phyloP scores from a whole-genome alignment of 2,797 vertebrate species.

The Clarias platycephalus region DNA sequence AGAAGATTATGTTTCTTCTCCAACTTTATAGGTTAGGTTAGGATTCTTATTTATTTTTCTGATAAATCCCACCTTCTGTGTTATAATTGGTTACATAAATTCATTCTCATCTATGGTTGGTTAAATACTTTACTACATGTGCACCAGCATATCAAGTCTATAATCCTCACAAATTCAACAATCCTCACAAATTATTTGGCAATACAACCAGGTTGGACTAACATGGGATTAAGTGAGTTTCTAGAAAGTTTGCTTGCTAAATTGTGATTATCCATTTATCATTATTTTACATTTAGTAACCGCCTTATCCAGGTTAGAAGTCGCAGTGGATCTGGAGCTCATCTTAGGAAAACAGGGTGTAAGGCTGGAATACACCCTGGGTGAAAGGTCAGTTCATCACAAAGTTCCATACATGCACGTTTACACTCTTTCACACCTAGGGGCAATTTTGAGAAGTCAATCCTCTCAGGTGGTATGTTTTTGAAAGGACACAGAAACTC shows the following conservation, averaged over 20 bases:
- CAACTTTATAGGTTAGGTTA: no score
- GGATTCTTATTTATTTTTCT: no score
- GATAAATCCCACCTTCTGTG: no score
- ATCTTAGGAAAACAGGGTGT: not conserved
- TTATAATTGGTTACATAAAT: no score
- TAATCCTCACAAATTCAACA: no score
- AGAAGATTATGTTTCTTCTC: no score
- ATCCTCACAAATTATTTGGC: not conserved
- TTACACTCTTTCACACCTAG: not conserved
- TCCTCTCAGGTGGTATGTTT: not conserved
- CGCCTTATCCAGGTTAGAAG: not conserved
- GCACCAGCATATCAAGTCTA: no score
- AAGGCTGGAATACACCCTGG: not conserved
- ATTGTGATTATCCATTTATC: not conserved
- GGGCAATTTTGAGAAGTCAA: not conserved
- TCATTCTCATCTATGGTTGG: no score
- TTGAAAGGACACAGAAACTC: not conserved
- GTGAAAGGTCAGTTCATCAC: not conserved
- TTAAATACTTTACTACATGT: no score
- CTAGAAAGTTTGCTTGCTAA: not conserved
- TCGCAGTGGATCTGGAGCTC: not conserved
- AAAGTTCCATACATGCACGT: not conserved
- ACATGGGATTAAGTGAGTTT: no score
- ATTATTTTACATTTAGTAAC: not conserved
- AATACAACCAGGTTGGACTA: no score